Conservation (phyloP, 2,888 invertebrate species). For the Mesoligia furuncula region DNA sequence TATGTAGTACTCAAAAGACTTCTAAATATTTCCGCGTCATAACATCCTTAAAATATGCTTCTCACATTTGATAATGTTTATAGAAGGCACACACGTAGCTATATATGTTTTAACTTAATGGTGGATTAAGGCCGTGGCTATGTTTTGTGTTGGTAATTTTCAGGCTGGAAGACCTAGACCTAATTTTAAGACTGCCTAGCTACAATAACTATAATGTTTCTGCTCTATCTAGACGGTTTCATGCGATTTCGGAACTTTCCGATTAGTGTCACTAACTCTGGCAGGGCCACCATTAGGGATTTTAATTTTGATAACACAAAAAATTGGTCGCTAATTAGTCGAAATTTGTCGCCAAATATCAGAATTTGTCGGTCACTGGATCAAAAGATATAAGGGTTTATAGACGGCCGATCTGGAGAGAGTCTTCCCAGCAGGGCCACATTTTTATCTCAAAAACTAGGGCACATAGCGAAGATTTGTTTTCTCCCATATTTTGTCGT, state of each 20-base stretch:
- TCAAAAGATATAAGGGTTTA: too few species aligned
- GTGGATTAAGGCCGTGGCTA: neutral
- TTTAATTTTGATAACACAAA: too few species aligned
- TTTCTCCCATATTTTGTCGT: too few species aligned
- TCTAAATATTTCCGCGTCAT: slow-evolving; percentile 40
- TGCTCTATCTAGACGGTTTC: neutral
- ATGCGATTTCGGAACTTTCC: neutral
- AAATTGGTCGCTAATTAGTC: too few species aligned
- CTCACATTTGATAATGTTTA: slow-evolving; percentile 23
- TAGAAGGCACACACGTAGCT: slow-evolving; percentile 22
- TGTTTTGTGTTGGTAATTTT: neutral
- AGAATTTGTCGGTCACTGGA: too few species aligned
- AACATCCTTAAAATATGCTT: slow-evolving; percentile 17
- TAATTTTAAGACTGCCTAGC: neutral
- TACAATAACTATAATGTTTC: neutral
- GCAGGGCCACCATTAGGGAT: too few species aligned
- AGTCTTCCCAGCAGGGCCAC: too few species aligned
- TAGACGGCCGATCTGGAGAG: too few species aligned
- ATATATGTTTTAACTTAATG: neutral
- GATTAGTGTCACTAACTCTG: too few species aligned
- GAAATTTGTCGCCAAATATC: too few species aligned
- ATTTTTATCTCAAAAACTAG: too few species aligned
- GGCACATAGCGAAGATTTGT: too few species aligned
- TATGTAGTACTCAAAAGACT: slow-evolving; percentile 30
- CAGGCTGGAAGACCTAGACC: neutral